phyloP scores from a whole-genome alignment of 2,888 invertebrate species.

The Callyntrura guangdongensis region DNA sequence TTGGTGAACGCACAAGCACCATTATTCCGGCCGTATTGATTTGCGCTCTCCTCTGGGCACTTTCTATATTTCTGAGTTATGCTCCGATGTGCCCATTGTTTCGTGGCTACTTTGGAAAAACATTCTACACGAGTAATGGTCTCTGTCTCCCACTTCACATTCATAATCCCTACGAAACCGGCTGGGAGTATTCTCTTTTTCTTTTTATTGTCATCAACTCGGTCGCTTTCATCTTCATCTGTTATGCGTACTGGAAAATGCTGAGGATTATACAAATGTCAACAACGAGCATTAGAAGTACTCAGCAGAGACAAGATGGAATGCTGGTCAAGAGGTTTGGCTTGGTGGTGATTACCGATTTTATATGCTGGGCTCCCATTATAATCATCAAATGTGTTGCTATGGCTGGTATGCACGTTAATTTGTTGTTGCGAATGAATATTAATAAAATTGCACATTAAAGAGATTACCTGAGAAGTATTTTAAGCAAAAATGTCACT shows the following conservation, averaged over 20 bases:
- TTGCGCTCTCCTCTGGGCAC: conserved; percentile 87
- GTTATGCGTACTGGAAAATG: conserved; percentile 88
- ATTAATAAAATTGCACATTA: too few species aligned
- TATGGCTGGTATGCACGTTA: conserved; percentile 87
- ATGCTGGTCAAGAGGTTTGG: conserved; percentile 89
- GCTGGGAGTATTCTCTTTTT: conserved; percentile 89
- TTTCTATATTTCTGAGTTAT: conserved; percentile 87
- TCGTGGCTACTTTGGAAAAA: conserved; percentile 87
- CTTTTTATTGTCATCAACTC: conserved; percentile 88
- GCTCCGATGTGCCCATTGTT: conserved; percentile 87
- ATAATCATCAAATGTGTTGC: conserved; percentile 88
- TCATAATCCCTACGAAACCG: conserved; percentile 89
- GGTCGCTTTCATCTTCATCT: conserved; percentile 88
- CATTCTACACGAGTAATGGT: conserved; percentile 89
- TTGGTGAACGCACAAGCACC: conserved; percentile 87
- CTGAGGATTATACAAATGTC: conserved; percentile 88
- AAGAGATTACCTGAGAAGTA: too few species aligned
- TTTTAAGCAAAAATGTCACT: too few species aligned
- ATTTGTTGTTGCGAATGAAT: too few species aligned
- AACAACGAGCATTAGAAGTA: conserved; percentile 88
- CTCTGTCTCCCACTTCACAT: conserved; percentile 89
- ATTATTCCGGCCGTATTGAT: conserved; percentile 87
- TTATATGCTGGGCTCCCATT: conserved; percentile 89
- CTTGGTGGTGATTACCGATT: conserved; percentile 88
- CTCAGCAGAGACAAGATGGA: conserved; percentile 88